Evolutionary conservation across 2,888 invertebrate genomes (phyloP).

Genomic region (Himalopsyche anomala): DNA sequence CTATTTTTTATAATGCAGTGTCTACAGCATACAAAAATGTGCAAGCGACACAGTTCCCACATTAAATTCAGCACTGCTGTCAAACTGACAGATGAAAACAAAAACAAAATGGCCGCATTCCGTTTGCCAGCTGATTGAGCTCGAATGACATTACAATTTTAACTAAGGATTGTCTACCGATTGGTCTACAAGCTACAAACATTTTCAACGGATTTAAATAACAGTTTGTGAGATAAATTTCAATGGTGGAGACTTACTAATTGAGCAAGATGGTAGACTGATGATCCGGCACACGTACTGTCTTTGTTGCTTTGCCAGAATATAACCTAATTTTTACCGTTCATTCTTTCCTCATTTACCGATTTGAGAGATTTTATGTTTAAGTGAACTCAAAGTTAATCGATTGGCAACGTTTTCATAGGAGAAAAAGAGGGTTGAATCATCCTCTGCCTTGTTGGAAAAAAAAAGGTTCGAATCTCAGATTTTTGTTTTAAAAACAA

Average conservation of each 20-base stretch:
- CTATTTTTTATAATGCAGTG: not conserved
- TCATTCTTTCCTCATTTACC: not conserved
- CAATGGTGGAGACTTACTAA: not conserved
- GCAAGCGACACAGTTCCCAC: not conserved
- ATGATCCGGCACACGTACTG: not conserved
- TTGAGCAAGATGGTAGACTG: not conserved
- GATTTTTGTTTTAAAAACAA: too few species aligned
- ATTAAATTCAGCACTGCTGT: not conserved
- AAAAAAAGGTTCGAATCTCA: too few species aligned
- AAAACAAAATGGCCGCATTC: slow-evolving; percentile 2
- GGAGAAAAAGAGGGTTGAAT: too few species aligned
- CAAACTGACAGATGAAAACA: not conserved
- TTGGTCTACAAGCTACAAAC: slow-evolving; percentile 7
- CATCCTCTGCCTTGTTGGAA: too few species aligned
- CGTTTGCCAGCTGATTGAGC: not conserved
- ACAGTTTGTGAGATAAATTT: not conserved
- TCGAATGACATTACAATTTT: not conserved
- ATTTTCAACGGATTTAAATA: slow-evolving; percentile 6
- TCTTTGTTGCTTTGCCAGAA: not conserved
- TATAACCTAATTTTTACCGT: not conserved
- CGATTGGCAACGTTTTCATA: not conserved
- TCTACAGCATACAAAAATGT: not conserved
- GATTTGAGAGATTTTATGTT: not conserved
- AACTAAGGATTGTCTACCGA: not conserved
- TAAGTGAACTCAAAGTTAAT: not conserved